These are phyloP conservation scores for Hippocampus comes DNA, from an alignment of 2,113 vertebrate species.

Conservation along the genomic window DNA sequence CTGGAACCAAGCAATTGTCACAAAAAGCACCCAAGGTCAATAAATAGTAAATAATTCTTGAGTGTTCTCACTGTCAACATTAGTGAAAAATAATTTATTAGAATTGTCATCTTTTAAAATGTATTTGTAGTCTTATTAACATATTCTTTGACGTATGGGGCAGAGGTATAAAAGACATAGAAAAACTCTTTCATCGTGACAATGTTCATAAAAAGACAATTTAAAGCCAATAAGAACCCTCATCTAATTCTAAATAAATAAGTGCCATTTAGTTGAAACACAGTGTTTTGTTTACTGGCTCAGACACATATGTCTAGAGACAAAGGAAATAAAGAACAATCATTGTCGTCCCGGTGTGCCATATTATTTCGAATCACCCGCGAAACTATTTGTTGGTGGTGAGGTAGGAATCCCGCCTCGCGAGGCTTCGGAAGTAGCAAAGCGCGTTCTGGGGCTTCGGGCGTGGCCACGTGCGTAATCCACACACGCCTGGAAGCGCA, in stretches of 20 bases:
- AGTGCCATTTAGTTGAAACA: slow-evolving; percentile 39
- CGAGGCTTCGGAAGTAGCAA: too few species aligned
- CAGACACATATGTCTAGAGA: too few species aligned
- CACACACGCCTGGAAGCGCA: too few species aligned
- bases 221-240: slow-evolving; percentile 5
- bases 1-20: not conserved
- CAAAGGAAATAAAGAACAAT: slow-evolving; percentile 23
- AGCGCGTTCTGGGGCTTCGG: too few species aligned
- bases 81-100: slow-evolving; percentile 4
- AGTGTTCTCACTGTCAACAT: not conserved
- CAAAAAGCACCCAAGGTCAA: not conserved
- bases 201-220: slow-evolving; percentile 38
- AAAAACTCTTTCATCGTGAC: slow-evolving; percentile 37
- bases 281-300: slow-evolving; percentile 14
- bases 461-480: too few species aligned
- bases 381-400: too few species aligned
- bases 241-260: slow-evolving; percentile 22
- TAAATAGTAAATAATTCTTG: not conserved
- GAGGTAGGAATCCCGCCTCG: too few species aligned
- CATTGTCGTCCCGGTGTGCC: too few species aligned
- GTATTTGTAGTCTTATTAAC: slow-evolving; percentile 3
- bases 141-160: slow-evolving; percentile 34
- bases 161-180: slow-evolving; percentile 47
- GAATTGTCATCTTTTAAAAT: not conserved
- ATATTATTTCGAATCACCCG: too few species aligned